A percentile compares a stretch with the other conserved stretches of the same genome.
phyloP scores from a whole-genome alignment of 2,888 invertebrate species.

The Pterobdella sp. region DNA sequence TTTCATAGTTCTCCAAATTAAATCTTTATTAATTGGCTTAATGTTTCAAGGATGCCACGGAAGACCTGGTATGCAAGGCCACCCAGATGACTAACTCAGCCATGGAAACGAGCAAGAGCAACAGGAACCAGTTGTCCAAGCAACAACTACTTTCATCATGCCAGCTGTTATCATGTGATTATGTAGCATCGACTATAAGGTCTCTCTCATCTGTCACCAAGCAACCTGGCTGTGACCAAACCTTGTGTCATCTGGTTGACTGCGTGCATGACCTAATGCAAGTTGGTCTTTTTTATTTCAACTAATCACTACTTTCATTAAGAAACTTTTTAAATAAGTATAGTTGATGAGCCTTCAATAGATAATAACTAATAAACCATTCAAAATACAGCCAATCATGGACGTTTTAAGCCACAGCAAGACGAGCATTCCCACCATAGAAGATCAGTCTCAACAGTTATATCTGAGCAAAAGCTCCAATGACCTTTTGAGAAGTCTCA shows the following conservation, averaged over 20 bases:
- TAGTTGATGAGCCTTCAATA: background rate
- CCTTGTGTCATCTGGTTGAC: conserved; percentile 71
- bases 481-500: conserved; percentile 56
- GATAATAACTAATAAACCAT: no score
- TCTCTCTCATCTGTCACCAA: conserved; percentile 63
- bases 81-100: conserved; percentile 84
- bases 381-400: conserved; percentile 50
- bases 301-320: background rate
- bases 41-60: conserved; percentile 78
- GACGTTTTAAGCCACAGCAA: conserved; percentile 70
- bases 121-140: conserved; percentile 60
- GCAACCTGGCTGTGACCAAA: conserved; percentile 65
- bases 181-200: conserved; percentile 73
- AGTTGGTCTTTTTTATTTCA: conserved; percentile 50
- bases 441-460: conserved; percentile 67
- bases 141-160: conserved; percentile 70
- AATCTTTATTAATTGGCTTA: no score
- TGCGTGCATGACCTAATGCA: conserved; percentile 75
- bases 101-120: conserved; percentile 68
- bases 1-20: no score
- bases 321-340: background rate
- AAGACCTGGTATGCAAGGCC: conserved; percentile 52
- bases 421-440: conserved; percentile 72
- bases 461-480: conserved; percentile 67
- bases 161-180: conserved; percentile 64